Evolutionary conservation across 2,888 invertebrate genomes (phyloP), one percentile per base, ranked within the genome.

Genomic region (Spicauda simplicius): DNA sequence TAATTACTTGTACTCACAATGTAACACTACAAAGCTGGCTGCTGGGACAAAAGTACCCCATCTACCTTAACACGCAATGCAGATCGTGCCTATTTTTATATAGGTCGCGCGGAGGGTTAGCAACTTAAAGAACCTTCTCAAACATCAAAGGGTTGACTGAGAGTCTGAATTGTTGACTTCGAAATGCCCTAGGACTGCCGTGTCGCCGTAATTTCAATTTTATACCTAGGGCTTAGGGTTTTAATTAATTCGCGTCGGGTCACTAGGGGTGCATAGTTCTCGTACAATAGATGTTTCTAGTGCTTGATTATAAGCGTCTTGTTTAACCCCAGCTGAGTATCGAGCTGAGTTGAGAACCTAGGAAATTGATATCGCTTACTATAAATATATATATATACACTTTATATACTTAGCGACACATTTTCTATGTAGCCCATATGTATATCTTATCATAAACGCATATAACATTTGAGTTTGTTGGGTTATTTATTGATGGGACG

Each of bases 141-240:
- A 64, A 65, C 59, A 59, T 65, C 65, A 65, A 65, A 65, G 65
- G 65, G 65, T 65, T 20, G 52, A n/a, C 53, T 58, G 53, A 53
- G 45, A 65, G 58, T 50, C 45, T 37, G 58, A 48, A 59, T 65
- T 45, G 59, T 65, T 65, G 65, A 65, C 65, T 65, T 59, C 52
- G 45, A 58, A 65, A 65, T 65, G 59, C 58, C 65, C 59, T 65
- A 54, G 25, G 64, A 25, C 45, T 41, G 8, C 11, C 16, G 16
- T 2, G 45, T 0, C 52, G 37, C n/a, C 10, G 59, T 18, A 65
- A 59, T 58, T 45, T 65, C 59, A 16, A 58, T 54, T 59, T 45
- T 65, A 54, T 59, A 19, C 18, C 59, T 45, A 19, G n/a, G 8
- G 30, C 45, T 30, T 53, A 65, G 59, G 54, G 65, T 65, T 54